Base-by-base conservation (phyloP, 2,888 invertebrate genomes). In the Yponomeuta plumbellus region DNA sequence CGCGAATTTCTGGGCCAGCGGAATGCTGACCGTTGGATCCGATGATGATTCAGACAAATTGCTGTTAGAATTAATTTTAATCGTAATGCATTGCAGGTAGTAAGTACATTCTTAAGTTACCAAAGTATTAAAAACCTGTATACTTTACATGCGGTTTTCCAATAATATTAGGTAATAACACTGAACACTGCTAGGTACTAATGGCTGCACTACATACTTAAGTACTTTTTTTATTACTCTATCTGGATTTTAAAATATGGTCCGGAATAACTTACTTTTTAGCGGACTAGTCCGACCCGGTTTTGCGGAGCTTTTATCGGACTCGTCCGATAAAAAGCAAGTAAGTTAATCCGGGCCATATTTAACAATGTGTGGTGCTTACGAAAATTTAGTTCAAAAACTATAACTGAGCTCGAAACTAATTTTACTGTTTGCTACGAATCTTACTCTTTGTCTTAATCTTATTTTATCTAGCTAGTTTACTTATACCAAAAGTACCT, bases 1-100 rank as follows among this genome's bases (percentile, higher is more conserved):
- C 71, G 73, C 75, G 73, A 74, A 74, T 72, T 72, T 74, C 65
- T 23, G 57, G 57, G 44, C 63, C 63, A 44, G 39, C 26, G 65
- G 20, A 64, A 44, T 44, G 63, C 63, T 64, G 63, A 61, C 61
- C 17, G 26, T 61, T 26, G 58, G 4, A 5, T 21, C 20, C 22
- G 58, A 58, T 58, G 22, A 58, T 52, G 44, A 52, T 52, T 52
- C 44, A 13, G 13, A 52, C 44, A 52, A 52, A 13, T 52, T 13
- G 44, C 13, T 52, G 44, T 52, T 52, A 52, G 34, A 34, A 5
- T 34, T 34, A 34, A 34, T 34, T 34, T 34, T 34, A 34, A 34
- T 34, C 34, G n/a, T n/a, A 34, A 34, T 8, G 8, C 34, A 8
- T 4, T 26, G 26, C 5, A 26, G 26, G 26, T 26, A 26, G 26